Evolutionary conservation across 2,888 invertebrate species (phyloP).

Genomic region (Torymus tubicola): DNA sequence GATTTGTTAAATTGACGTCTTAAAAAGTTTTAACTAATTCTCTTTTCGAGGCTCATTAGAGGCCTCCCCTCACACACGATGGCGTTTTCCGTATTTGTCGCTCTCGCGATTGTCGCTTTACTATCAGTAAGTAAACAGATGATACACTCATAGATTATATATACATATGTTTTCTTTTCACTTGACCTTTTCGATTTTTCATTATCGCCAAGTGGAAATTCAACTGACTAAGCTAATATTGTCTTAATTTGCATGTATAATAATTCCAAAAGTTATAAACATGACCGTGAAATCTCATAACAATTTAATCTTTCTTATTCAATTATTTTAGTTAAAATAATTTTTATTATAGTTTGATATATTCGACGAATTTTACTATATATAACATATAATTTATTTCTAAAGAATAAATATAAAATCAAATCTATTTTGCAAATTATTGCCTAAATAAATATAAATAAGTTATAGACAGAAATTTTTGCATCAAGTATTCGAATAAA

Average conservation of each 20-base stretch:
- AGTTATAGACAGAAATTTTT: too few relatives aligned
- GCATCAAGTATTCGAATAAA: too few relatives aligned
- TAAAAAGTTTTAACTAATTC: not conserved
- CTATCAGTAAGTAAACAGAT: constrained; percentile 57
- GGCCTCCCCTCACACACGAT: constrained; percentile 18
- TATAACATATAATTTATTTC: too few relatives aligned
- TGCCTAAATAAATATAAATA: too few relatives aligned
- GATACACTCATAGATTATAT: constrained; percentile 19
- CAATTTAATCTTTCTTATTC: too few relatives aligned
- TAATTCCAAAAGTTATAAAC: not conserved
- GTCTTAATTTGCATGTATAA: not conserved
- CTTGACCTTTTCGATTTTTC: constrained; percentile 43
- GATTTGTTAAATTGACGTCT: not conserved
- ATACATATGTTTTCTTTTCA: constrained; percentile 22
- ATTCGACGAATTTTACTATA: too few relatives aligned
- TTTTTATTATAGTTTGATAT: too few relatives aligned
- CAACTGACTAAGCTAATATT: not conserved
- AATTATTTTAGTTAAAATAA: too few relatives aligned
- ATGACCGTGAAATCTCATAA: not conserved
- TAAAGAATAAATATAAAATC: too few relatives aligned
- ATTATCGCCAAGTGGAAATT: constrained; percentile 17
- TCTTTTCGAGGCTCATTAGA: constrained; percentile 14
- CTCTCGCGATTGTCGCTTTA: constrained; percentile 37
- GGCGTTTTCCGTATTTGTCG: constrained; percentile 36
- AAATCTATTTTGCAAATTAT: too few relatives aligned